Conservation (phyloP, 1,140 invertebrate species). For the Drosophila arizonae region DNA sequence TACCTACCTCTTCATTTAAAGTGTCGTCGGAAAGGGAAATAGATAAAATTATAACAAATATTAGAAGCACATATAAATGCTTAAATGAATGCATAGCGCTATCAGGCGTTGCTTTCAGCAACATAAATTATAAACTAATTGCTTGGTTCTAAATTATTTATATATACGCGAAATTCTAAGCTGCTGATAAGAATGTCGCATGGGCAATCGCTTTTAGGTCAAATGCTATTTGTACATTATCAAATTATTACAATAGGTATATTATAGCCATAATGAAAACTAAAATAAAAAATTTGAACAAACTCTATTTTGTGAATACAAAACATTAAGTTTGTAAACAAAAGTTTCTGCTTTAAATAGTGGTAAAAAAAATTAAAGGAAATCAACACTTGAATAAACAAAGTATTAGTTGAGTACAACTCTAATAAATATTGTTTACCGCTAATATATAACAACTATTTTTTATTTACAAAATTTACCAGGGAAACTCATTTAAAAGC, state of each 20-base stretch:
- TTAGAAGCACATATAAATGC: background rate
- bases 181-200: slow-evolving; percentile 21
- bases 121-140: slow-evolving; percentile 11
- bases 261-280: background rate
- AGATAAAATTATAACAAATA: background rate
- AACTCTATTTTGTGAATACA: too few species aligned
- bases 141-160: background rate
- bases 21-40: background rate
- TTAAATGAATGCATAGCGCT: background rate
- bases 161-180: slow-evolving; percentile 16
- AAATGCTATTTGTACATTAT: slow-evolving; percentile 23
- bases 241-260: background rate
- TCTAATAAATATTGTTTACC: too few species aligned
- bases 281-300: too few species aligned
- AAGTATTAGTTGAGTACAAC: too few species aligned
- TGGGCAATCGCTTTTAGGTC: slow-evolving; percentile 7
- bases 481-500: background rate
- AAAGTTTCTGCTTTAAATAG: too few species aligned
- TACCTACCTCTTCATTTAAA: slow-evolving; percentile 8
- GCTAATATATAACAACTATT: background rate
- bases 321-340: too few species aligned
- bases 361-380: too few species aligned
- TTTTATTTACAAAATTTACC: background rate
- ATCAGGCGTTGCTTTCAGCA: background rate
- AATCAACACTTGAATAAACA: too few species aligned